Percentiles rank a stretch among this genome's conserved stretches.
These are phyloP conservation scores for Hyperoodon ampullatus DNA, from an alignment of 2,113 vertebrate species.

Conservation along the genomic window DNA sequence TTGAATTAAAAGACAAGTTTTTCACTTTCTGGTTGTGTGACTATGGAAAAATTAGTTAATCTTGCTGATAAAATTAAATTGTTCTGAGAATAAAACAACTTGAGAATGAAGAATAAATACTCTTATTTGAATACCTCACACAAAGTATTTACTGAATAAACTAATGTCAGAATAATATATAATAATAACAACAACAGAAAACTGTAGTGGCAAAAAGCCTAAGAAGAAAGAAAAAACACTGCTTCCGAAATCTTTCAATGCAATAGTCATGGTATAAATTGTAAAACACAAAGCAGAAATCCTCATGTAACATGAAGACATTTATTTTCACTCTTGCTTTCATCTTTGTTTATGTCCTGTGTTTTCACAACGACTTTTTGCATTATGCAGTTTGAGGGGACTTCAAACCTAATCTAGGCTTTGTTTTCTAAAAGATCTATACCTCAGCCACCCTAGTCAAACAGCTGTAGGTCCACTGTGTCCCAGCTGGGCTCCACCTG, in stretches of 20 bases:
- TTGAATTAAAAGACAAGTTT: neutral
- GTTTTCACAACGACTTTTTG: neutral
- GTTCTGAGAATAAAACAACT: neutral
- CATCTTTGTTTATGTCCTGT: neutral
- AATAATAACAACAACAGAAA: neutral
- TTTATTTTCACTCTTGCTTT: neutral
- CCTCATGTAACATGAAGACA: accelerated
- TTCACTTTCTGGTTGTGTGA: neutral
- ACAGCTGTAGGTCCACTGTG: accelerated
- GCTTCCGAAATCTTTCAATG: neutral
- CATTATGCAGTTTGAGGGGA: neutral
- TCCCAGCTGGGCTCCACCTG: neutral
- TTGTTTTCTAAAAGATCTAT: neutral
- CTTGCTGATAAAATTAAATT: neutral
- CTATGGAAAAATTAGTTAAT: neutral
- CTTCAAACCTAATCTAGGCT: neutral
- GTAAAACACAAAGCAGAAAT: neutral
- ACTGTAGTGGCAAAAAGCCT: neutral
- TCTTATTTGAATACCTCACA: neutral
- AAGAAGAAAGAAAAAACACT: neutral
- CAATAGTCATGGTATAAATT: neutral
- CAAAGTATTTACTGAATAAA: neutral
- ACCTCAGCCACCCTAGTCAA: neutral
- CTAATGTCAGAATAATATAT: neutral
- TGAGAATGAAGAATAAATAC: neutral